Percentiles rank a stretch among this genome's conserved stretches.
Conservation (phyloP, 2,797 vertebrate species). For the Pseudotriccus pelzelni region DNA sequence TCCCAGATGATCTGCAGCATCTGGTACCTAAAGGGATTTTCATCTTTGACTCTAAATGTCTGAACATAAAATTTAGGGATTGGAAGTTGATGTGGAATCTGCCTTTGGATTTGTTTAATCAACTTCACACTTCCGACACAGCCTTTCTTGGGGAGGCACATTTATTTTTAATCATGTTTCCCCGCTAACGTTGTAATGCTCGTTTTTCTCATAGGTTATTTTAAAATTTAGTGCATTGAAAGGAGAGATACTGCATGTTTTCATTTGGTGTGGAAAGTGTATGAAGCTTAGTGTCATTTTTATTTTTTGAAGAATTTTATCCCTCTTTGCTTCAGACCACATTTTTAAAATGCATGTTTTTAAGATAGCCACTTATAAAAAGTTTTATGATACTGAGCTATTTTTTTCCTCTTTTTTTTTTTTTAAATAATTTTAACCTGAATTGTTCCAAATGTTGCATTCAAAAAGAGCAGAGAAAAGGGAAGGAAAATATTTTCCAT, state of each 20-base stretch:
- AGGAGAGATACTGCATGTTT: constrained; percentile 16
- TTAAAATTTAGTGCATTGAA: constrained; percentile 20
- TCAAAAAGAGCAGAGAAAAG: constrained; percentile 34
- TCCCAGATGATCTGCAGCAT: constrained; percentile 83
- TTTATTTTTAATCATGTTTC: constrained; percentile 71
- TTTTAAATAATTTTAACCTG: constrained; percentile 11
- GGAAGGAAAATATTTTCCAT: constrained; percentile 30
- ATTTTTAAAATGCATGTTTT: constrained; percentile 35
- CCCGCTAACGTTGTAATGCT: neutral
- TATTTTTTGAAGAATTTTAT: constrained; percentile 16
- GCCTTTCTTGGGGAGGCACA: constrained; percentile 60
- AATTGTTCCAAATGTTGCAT: constrained; percentile 50
- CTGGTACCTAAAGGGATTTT: constrained; percentile 88
- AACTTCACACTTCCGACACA: constrained; percentile 69
- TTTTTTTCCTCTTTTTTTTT: neutral
- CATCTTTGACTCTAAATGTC: constrained; percentile 82
- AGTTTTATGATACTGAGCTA: constrained; percentile 63
- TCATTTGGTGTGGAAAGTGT: neutral
- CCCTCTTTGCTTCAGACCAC: neutral
- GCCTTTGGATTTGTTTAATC: constrained; percentile 82
- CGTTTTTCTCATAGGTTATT: constrained; percentile 42
- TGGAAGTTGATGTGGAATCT: constrained; percentile 85
- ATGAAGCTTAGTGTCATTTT: constrained; percentile 42
- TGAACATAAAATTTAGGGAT: constrained; percentile 84
- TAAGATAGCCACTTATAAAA: constrained; percentile 59